Evolutionary conservation across 2,113 vertebrate species (phyloP).

Genomic region (Brienomyrus longianalis): DNA sequence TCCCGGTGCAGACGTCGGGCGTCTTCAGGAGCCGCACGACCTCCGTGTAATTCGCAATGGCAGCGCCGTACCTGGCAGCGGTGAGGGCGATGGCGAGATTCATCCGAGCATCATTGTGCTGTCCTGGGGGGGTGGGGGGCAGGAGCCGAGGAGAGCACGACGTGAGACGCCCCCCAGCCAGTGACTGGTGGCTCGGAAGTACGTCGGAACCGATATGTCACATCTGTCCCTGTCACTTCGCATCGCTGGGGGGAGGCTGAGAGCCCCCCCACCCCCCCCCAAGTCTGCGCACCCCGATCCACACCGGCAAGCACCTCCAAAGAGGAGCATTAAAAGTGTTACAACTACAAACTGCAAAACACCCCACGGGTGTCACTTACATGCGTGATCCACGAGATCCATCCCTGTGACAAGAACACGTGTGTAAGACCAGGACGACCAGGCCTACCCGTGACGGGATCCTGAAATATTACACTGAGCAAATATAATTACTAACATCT

Average conservation of each 20-base stretch:
- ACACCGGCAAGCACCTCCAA: background rate
- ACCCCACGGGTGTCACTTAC: background rate
- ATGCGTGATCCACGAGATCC: background rate
- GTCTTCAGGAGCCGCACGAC: conserved; percentile 77
- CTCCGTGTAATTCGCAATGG: conserved; percentile 89
- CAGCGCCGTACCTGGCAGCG: conserved; percentile 91
- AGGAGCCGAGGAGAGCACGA: conserved; percentile 60
- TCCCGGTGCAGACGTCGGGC: conserved; percentile 59
- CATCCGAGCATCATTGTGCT: conserved; percentile 85
- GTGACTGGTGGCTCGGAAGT: conserved; percentile 72
- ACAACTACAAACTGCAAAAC: background rate
- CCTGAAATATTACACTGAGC: conserved; percentile 16
- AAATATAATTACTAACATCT: conserved; percentile 24
- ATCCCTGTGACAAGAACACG: background rate
- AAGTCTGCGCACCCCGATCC: background rate
- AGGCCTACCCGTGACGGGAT: background rate
- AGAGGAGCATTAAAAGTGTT: background rate
- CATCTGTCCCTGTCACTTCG: conserved; percentile 84
- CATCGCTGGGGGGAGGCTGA: conserved; percentile 64
- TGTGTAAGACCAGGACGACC: background rate
- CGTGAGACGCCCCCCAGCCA: conserved; percentile 84
- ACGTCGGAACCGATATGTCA: conserved; percentile 93
- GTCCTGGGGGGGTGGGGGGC: conserved; percentile 79
- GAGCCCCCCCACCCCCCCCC: conserved; percentile 44
- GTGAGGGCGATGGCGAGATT: conserved; percentile 88